Evolutionary conservation across 2,113 vertebrate genomes (phyloP).

Genomic region (Caranx melampygus): DNA sequence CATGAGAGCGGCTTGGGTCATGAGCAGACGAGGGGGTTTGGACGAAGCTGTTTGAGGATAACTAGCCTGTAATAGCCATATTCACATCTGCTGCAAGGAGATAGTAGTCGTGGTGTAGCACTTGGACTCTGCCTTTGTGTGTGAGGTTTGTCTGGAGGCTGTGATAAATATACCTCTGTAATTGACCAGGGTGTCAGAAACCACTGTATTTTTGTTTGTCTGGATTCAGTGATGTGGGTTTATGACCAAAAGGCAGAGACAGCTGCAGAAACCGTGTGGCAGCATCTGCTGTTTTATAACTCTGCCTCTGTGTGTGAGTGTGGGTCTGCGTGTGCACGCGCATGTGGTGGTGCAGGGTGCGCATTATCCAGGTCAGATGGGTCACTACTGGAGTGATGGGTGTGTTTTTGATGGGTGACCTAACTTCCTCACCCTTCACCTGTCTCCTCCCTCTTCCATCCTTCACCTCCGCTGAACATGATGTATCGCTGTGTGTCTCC

Average conservation of each 20-base stretch:
- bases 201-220: constrained; percentile 58
- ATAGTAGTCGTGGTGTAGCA: constrained; percentile 38
- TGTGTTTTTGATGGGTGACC: constrained; percentile 63
- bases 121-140: constrained; percentile 31
- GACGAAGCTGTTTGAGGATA: constrained; percentile 40
- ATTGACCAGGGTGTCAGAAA: constrained; percentile 67
- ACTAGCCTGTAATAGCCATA: constrained; percentile 38
- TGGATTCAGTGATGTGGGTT: constrained; percentile 48
- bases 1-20: constrained; percentile 38
- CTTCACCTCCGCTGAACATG: constrained; percentile 27
- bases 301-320: constrained; percentile 32
- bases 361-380: constrained; percentile 49
- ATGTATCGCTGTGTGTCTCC: background rate
- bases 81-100: constrained; percentile 58
- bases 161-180: constrained; percentile 67
- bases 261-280: constrained; percentile 63
- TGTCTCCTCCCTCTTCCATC: constrained; percentile 37
- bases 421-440: constrained; percentile 54
- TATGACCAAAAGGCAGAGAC: constrained; percentile 61
- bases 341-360: background rate
- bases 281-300: constrained; percentile 51
- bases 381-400: constrained; percentile 69
- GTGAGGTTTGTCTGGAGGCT: constrained; percentile 49
- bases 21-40: constrained; percentile 24
- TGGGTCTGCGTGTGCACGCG: constrained; percentile 2